Evolutionary conservation across 2,888 invertebrate species (phyloP).

Genomic region (Drosophila cyrtoloma): DNA sequence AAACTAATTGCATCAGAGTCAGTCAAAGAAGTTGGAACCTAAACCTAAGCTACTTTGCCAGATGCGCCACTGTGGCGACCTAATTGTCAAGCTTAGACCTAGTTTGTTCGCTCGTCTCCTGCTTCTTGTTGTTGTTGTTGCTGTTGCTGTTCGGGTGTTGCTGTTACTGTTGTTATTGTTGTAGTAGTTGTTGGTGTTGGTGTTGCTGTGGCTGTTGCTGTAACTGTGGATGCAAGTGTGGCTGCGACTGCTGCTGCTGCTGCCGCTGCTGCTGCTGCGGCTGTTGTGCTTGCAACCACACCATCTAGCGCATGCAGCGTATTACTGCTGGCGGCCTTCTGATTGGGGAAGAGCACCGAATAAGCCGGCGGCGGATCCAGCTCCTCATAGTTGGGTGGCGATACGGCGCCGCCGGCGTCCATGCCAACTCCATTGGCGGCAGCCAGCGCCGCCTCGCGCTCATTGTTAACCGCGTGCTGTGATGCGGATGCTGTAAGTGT

Average conservation of each 20-base stretch:
- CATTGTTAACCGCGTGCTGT: constrained; percentile 84
- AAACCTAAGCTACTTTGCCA: constrained; percentile 66
- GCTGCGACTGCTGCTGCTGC: constrained; percentile 37
- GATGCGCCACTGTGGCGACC: constrained; percentile 54
- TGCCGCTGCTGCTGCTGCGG: constrained; percentile 44
- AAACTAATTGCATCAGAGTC: constrained; percentile 81
- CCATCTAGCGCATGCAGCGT: constrained; percentile 73
- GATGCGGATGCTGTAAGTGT: constrained; percentile 84
- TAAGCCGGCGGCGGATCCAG: constrained; percentile 88
- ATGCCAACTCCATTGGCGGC: constrained; percentile 70
- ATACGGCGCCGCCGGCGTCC: constrained; percentile 69
- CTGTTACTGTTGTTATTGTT: constrained; percentile 11
- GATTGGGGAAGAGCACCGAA: constrained; percentile 88
- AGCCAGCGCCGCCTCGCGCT: constrained; percentile 82
- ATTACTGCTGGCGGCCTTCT: constrained; percentile 82
- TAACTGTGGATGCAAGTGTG: constrained; percentile 39
- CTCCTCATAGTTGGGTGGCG: constrained; percentile 88
- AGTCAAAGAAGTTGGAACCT: constrained; percentile 74
- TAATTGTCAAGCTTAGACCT: constrained; percentile 68
- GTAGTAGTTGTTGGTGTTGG: constrained; percentile 35
- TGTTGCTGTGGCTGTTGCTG: constrained; percentile 26
- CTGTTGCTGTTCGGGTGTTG: constrained; percentile 18
- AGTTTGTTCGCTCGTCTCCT: constrained; percentile 54
- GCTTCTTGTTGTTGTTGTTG: constrained; percentile 30
- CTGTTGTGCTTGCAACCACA: constrained; percentile 56